Evolutionary conservation across 1,140 invertebrate species (phyloP).

Genomic region (Drosophila bocqueti): DNA sequence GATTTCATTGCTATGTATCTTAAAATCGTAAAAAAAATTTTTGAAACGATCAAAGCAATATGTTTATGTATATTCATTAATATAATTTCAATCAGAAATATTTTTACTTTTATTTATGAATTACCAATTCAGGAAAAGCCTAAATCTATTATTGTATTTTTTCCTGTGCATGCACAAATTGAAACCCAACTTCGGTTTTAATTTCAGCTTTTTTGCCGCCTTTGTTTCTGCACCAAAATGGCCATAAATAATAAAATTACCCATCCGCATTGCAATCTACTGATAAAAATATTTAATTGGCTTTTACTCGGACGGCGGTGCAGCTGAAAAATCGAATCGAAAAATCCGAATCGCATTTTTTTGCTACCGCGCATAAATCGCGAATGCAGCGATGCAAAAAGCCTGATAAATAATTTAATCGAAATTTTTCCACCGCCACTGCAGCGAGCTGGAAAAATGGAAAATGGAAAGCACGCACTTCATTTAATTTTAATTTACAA

Average conservation of each 20-base stretch:
- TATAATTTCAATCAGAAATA: too few relatives aligned
- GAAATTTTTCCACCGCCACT: constrained; percentile 66
- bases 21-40: too few relatives aligned
- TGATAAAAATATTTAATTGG: constrained; percentile 82
- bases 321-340: constrained; percentile 58
- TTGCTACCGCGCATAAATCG: constrained; percentile 72
- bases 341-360: constrained; percentile 65
- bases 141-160: neutral
- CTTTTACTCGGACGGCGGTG: constrained; percentile 51
- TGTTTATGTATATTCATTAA: too few relatives aligned
- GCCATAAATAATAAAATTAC: constrained; percentile 80
- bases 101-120: neutral
- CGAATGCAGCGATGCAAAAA: constrained; percentile 62
- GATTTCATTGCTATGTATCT: too few relatives aligned
- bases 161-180: constrained; percentile 49
- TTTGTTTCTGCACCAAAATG: constrained; percentile 28
- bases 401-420: constrained; percentile 80
- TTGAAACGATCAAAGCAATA: too few relatives aligned
- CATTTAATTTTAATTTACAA: constrained; percentile 82
- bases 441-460: constrained; percentile 43
- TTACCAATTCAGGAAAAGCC: neutral
- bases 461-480: constrained; percentile 73
- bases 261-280: constrained; percentile 75
- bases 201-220: constrained; percentile 52
- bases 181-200: constrained; percentile 60